phyloP scores from a whole-genome alignment of 2,797 vertebrate species.

The Sus cebifrons region DNA sequence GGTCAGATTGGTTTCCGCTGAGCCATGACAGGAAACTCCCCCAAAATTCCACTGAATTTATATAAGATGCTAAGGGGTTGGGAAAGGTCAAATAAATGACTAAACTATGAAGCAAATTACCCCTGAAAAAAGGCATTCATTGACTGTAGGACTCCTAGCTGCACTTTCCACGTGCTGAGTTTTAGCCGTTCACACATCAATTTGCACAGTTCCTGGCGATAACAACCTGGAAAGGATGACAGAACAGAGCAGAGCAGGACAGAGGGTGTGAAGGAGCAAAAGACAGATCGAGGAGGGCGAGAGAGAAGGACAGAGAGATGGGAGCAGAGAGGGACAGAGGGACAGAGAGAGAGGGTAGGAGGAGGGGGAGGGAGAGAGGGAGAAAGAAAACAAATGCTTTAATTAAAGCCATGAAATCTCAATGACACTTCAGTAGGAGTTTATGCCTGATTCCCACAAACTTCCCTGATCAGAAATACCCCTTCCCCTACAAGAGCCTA shows the following conservation, averaged over 20 bases:
- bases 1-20: no score
- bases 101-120: constrained; percentile 89
- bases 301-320: background rate
- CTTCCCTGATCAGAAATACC: background rate
- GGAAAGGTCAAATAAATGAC: constrained; percentile 20
- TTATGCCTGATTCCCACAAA: constrained; percentile 27
- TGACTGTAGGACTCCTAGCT: constrained; percentile 95
- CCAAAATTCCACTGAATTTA: background rate
- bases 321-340: background rate
- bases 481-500: background rate
- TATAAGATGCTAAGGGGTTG: constrained; percentile 16
- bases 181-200: constrained; percentile 97
- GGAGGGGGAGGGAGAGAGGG: background rate
- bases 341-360: background rate
- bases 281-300: background rate
- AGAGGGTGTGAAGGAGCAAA: background rate
- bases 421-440: background rate
- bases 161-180: constrained; percentile 98
- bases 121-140: constrained; percentile 97
- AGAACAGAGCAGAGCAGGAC: background rate
- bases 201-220: constrained; percentile 95
- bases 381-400: constrained; percentile 32
- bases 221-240: constrained; percentile 90
- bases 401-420: constrained; percentile 43
- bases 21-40: no score